Evolutionary conservation across 2,797 vertebrate species (phyloP), one percentile per base, ranked within the genome.

Genomic region (Cossypha caffra): DNA sequence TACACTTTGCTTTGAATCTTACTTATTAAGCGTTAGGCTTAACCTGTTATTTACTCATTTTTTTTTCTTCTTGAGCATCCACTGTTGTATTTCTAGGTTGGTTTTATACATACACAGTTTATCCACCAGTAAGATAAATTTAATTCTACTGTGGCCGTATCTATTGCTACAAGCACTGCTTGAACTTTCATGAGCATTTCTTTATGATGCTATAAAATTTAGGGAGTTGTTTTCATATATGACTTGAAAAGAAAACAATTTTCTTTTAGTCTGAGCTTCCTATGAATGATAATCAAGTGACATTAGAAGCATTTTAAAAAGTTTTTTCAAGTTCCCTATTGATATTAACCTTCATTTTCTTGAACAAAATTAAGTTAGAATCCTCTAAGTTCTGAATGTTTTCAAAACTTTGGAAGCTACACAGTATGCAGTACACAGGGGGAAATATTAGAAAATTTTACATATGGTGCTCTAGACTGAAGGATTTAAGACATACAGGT

Each of bases 371-470:
- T 69, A 8, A 37, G 43, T 51, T 37, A 37, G 10, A 11, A 82
- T 23, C 3, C 7, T 77, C 29, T 62, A 4, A 19, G 5, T 25
- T 52, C n/a, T 19, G 7, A 66, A 9, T 16, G 9, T 14, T 81
- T 74, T 50, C 55, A 57, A 50, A 89, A 25, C 8, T 24, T 4
- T 28, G 5, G 9, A 54, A 80, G 21, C 19, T 28, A 16, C 9
- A 12, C 1, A 0, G 11, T 23, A 31, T 0, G 2, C 19, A 47
- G 13, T 9, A 50, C 1, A 4, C 10, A 25, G 21, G 50, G 3
- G 10, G 11, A 33, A 86, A 31, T 21, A 61, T 8, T 29, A 42
- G 4, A 72, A 78, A 58, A 50, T 25, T n/a, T 74, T 4, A 51
- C 11, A 35, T 7, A 13, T 6, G 25, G 0, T 21, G 13, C 7